Evolutionary conservation across 1,140 invertebrate species (phyloP).

Genomic region (Parasteatoda tepidariorum): DNA sequence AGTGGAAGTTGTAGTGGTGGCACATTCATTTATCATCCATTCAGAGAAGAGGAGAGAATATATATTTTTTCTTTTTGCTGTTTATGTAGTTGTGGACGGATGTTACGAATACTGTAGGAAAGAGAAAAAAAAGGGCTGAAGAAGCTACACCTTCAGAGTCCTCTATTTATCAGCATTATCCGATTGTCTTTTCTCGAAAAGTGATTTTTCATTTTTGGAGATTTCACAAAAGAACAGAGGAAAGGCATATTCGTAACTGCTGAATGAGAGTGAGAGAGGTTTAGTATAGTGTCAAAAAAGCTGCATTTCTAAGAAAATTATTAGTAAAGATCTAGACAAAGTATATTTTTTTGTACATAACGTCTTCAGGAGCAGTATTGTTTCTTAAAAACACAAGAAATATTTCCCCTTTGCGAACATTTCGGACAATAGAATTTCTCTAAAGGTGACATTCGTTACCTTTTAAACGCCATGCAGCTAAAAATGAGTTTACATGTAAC

Average conservation of each 20-base stretch:
- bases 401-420: too few relatives aligned
- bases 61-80: not conserved
- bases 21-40: constrained; percentile 50
- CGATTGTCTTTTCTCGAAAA: constrained; percentile 25
- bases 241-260: not conserved
- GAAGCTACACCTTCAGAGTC: not conserved
- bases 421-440: too few relatives aligned
- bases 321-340: too few relatives aligned
- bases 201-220: constrained; percentile 7
- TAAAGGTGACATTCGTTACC: too few relatives aligned
- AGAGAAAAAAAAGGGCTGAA: not conserved
- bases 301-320: too few relatives aligned
- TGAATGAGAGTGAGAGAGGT: not conserved
- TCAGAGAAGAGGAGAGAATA: not conserved
- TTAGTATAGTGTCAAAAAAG: not conserved
- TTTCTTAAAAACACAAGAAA: too few relatives aligned
- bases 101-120: not conserved
- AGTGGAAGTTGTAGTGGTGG: constrained; percentile 49
- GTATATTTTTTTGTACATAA: too few relatives aligned
- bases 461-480: too few relatives aligned
- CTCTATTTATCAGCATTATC: constrained; percentile 43
- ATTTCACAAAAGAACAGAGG: not conserved
- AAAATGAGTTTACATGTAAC: too few relatives aligned
- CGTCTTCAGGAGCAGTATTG: too few relatives aligned
- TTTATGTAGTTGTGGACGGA: not conserved